phyloP scores from a whole-genome alignment of 2,113 vertebrate species.

The Irena cyanogastra region DNA sequence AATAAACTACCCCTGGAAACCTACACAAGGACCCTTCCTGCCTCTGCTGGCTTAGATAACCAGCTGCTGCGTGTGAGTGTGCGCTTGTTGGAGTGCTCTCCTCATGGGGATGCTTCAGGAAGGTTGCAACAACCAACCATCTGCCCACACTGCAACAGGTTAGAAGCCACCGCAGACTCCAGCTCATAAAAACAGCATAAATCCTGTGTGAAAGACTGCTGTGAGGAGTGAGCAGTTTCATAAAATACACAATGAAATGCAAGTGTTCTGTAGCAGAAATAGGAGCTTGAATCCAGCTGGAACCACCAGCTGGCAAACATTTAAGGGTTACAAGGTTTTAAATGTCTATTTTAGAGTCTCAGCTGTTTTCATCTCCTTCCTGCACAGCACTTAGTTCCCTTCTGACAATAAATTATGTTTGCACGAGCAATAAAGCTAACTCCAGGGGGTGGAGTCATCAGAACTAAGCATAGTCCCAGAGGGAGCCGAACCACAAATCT shows the following conservation, averaged over 20 bases:
- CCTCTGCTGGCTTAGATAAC: background rate
- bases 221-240: background rate
- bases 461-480: background rate
- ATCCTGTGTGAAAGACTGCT: background rate
- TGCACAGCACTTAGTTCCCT: background rate
- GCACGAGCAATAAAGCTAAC: background rate
- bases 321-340: background rate
- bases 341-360: background rate
- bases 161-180: background rate
- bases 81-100: background rate
- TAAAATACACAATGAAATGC: background rate
- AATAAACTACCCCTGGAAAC: background rate
- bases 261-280: background rate
- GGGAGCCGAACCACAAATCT: background rate
- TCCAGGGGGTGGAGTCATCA: background rate
- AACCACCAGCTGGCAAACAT: background rate
- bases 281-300: background rate
- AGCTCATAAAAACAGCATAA: background rate
- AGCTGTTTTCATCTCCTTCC: constrained; percentile 16
- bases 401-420: constrained; percentile 11
- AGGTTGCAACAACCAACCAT: background rate
- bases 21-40: background rate
- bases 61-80: background rate
- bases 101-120: background rate
- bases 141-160: background rate